Percentiles rank a stretch among this genome's conserved stretches.
Evolutionary conservation across 1,140 invertebrate species (phyloP).

Genomic region (Panagrolaimus sp.): DNA sequence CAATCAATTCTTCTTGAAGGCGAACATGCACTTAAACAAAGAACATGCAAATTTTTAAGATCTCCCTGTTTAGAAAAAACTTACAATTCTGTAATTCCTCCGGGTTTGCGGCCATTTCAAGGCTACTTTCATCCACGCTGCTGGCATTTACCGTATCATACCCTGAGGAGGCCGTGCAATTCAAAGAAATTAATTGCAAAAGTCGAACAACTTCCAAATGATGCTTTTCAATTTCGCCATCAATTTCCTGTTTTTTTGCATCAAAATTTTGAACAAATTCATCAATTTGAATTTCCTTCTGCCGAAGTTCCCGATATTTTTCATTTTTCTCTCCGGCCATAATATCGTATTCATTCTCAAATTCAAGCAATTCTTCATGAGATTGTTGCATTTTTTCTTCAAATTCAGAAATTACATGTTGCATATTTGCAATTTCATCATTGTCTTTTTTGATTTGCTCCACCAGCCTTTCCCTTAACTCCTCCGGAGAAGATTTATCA

Average conservation of each 20-base stretch:
- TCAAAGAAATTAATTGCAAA: slow-evolving; percentile 33
- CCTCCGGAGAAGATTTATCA: slow-evolving; percentile 34
- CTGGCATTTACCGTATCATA: slow-evolving; percentile 33
- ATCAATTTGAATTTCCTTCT: slow-evolving; percentile 35
- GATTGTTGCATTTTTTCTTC: slow-evolving; percentile 33
- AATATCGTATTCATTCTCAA: slow-evolving; percentile 43
- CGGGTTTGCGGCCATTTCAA: slow-evolving; percentile 19
- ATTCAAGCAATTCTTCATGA: slow-evolving; percentile 40
- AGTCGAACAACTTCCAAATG: slow-evolving; percentile 29
- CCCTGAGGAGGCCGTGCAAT: slow-evolving; percentile 23
- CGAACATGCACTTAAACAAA: slow-evolving; percentile 36
- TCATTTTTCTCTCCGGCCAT: slow-evolving; percentile 39
- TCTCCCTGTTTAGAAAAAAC: background rate
- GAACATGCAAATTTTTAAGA: no score
- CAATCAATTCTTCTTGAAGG: slow-evolving; percentile 37
- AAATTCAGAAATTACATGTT: slow-evolving; percentile 35
- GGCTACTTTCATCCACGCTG: background rate
- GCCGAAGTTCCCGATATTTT: slow-evolving; percentile 35
- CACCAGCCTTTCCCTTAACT: slow-evolving; percentile 34
- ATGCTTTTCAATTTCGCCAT: slow-evolving; percentile 20
- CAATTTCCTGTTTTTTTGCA: slow-evolving; percentile 24
- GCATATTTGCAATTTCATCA: slow-evolving; percentile 41
- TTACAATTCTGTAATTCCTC: slow-evolving; percentile 36
- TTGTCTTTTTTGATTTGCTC: slow-evolving; percentile 42
- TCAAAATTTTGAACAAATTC: slow-evolving; percentile 35